Conservation (phyloP, 1,140 invertebrate species). For the Gryon sp. region DNA sequence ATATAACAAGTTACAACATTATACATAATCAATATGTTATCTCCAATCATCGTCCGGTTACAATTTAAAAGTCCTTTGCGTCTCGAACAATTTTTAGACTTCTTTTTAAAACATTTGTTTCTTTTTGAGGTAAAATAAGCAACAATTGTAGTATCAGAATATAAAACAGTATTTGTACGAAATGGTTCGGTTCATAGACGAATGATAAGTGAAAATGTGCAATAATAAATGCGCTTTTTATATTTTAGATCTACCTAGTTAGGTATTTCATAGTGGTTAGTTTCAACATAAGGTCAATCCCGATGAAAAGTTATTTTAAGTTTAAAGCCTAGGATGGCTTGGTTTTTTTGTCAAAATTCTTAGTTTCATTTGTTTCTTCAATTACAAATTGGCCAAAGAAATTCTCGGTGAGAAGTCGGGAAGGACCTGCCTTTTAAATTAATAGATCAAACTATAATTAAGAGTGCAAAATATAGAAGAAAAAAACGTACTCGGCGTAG, state of each 20-base stretch:
- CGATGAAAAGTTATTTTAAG: slow-evolving; percentile 15
- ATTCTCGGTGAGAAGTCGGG: slow-evolving; percentile 14
- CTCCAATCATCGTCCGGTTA: too few species aligned
- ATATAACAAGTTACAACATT: too few species aligned
- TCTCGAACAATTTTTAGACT: too few species aligned
- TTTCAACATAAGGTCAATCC: slow-evolving; percentile 45
- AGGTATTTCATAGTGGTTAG: slow-evolving; percentile 52
- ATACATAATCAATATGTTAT: too few species aligned
- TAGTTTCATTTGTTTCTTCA: neutral
- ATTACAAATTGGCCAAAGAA: slow-evolving; percentile 2
- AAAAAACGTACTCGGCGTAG: slow-evolving; percentile 15
- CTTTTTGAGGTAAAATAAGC: too few species aligned
- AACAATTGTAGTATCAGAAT: slow-evolving; percentile 29
- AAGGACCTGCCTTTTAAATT: slow-evolving; percentile 30
- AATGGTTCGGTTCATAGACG: slow-evolving; percentile 28
- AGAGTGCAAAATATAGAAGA: slow-evolving; percentile 28
- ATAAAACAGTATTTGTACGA: slow-evolving; percentile 45
- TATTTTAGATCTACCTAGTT: slow-evolving; percentile 46
- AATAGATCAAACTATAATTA: slow-evolving; percentile 36
- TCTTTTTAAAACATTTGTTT: too few species aligned
- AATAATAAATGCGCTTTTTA: slow-evolving; percentile 58
- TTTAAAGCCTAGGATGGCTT: too few species aligned
- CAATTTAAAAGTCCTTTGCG: too few species aligned
- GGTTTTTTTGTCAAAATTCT: slow-evolving; percentile 15
- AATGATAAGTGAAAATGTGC: slow-evolving; percentile 61